Evolutionary conservation across 2,113 vertebrate genomes (phyloP).

Genomic region (Lathamus discolor): DNA sequence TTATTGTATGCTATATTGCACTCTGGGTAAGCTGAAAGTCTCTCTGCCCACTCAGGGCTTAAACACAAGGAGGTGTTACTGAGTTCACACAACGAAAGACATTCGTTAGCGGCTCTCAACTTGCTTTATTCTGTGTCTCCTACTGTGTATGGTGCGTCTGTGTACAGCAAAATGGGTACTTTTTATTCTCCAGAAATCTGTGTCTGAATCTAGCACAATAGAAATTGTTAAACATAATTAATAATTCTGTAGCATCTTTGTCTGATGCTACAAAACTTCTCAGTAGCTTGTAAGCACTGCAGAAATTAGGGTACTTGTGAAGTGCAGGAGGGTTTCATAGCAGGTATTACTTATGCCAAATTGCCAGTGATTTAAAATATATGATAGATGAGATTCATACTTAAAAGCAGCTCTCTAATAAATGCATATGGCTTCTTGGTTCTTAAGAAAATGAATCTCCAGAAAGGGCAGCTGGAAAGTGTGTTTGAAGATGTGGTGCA

Average conservation of each 20-base stretch:
- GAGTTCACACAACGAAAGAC: neutral
- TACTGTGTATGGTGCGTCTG: neutral
- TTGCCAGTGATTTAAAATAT: neutral
- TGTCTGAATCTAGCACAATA: neutral
- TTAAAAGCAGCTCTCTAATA: neutral
- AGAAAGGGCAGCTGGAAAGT: neutral
- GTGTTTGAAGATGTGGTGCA: neutral
- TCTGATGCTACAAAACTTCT: neutral
- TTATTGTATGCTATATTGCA: neutral
- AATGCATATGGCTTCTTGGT: neutral
- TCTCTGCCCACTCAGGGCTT: neutral
- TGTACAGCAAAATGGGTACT: accelerated
- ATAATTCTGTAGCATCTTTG: neutral
- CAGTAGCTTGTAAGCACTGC: neutral
- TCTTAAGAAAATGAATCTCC: neutral
- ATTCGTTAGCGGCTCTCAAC: neutral
- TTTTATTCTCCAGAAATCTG: neutral
- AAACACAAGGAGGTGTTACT: neutral
- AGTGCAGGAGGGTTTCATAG: neutral
- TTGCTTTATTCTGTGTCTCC: neutral
- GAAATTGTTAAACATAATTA: neutral
- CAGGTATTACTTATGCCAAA: neutral
- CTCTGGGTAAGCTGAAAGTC: neutral
- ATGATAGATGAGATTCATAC: neutral
- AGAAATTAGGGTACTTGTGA: neutral